Evolutionary conservation across 1,140 invertebrate genomes (phyloP).

Genomic region (Brachionus calyciflorus): DNA sequence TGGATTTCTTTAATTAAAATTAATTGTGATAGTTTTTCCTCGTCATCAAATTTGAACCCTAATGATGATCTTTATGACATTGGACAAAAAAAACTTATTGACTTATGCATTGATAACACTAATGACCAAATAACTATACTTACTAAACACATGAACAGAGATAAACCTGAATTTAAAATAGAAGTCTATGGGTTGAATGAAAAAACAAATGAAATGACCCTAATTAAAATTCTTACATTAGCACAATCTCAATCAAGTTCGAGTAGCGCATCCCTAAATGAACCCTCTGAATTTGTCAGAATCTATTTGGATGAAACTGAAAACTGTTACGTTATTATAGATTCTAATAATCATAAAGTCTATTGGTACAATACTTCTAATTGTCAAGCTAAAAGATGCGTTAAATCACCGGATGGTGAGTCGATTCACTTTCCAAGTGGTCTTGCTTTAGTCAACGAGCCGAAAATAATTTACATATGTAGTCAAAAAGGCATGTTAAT

Average conservation of each 20-base stretch:
- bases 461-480: constrained; percentile 33
- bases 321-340: constrained; percentile 31
- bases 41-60: not conserved
- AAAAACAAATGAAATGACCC: constrained; percentile 35
- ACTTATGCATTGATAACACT: constrained; percentile 22
- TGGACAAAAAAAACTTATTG: constrained; percentile 8
- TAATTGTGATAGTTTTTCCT: constrained; percentile 26
- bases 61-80: constrained; percentile 32
- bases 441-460: not conserved
- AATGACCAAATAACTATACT: constrained; percentile 28
- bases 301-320: constrained; percentile 34
- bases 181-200: constrained; percentile 22
- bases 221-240: not conserved
- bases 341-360: constrained; percentile 44
- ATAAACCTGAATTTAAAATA: constrained; percentile 39
- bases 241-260: not conserved
- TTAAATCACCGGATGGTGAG: constrained; percentile 40
- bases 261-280: constrained; percentile 21
- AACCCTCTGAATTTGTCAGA: constrained; percentile 36
- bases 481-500: constrained; percentile 45
- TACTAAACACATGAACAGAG: not conserved
- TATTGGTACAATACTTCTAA: constrained; percentile 38
- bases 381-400: constrained; percentile 36
- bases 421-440: constrained; percentile 20
- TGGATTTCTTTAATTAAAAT: constrained; percentile 31